Percentiles rank a stretch among this genome's conserved stretches.
Conservation (phyloP, 2,113 vertebrate species). For the Xiphophorus maculatus region DNA sequence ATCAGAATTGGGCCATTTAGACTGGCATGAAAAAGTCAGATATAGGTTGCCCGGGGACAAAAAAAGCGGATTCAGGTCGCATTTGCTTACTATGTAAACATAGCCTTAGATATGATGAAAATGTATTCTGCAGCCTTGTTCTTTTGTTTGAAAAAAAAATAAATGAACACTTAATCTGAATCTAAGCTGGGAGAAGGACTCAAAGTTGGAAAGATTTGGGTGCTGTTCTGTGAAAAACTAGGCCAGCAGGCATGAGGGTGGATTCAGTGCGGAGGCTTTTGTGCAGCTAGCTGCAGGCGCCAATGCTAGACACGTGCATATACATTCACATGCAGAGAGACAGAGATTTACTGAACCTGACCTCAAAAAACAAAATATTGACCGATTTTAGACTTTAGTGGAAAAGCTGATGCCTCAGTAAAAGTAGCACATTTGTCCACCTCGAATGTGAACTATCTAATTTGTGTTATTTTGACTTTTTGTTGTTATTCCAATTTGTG, state of each 20-base stretch:
- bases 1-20: no score
- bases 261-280: conserved; percentile 42
- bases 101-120: background rate
- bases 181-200: conserved; percentile 42
- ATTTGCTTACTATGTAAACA: no score
- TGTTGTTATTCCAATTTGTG: background rate
- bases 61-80: no score
- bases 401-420: background rate
- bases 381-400: background rate
- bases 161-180: conserved; percentile 39
- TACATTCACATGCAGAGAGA: conserved; percentile 27
- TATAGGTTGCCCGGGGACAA: no score
- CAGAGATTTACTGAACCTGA: background rate
- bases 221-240: conserved; percentile 65
- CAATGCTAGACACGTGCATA: conserved; percentile 20
- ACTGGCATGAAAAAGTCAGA: no score
- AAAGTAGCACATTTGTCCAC: background rate
- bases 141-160: conserved; percentile 24
- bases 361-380: background rate
- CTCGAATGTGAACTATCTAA: background rate
- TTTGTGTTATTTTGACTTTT: background rate
- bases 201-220: conserved; percentile 31
- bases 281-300: conserved; percentile 30
- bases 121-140: conserved; percentile 9
- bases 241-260: conserved; percentile 54